phyloP scores from a whole-genome alignment of 2,888 invertebrate species.

The Leptopilina syphax region DNA sequence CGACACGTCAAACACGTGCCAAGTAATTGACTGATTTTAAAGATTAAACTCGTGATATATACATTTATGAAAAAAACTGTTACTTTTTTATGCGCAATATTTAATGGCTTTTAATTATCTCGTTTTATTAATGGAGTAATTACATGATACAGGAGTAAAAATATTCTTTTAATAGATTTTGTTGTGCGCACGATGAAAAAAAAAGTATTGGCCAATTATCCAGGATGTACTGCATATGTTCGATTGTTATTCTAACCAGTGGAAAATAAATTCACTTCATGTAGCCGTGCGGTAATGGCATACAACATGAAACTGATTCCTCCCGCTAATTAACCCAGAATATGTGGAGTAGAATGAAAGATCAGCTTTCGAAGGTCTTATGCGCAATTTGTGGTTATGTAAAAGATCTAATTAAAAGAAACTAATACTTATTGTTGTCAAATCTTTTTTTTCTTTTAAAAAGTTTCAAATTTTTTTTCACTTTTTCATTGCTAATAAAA shows the following conservation, averaged over 20 bases:
- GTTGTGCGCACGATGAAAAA: not conserved
- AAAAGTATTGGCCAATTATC: not conserved
- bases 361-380: conserved; percentile 8
- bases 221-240: conserved; percentile 12
- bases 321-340: conserved; percentile 8
- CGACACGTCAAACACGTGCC: conserved; percentile 42
- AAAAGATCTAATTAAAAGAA: conserved; percentile 3
- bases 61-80: not conserved
- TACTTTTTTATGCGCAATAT: too few relatives aligned
- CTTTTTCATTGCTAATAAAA: too few relatives aligned
- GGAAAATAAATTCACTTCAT: conserved; percentile 1
- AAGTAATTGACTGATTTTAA: conserved; percentile 5
- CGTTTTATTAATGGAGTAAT: not conserved
- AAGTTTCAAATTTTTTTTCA: too few relatives aligned
- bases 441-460: too few relatives aligned
- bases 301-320: conserved; percentile 14
- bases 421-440: too few relatives aligned
- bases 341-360: conserved; percentile 7
- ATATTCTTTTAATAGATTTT: not conserved
- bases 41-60: not conserved
- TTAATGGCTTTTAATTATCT: not conserved
- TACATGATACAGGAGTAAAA: not conserved
- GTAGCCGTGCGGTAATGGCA: not conserved
- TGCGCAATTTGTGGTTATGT: not conserved
- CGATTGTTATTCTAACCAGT: conserved; percentile 3